phyloP scores from a whole-genome alignment of 2,888 invertebrate species.

The Branchipolynoe longqiensis region DNA sequence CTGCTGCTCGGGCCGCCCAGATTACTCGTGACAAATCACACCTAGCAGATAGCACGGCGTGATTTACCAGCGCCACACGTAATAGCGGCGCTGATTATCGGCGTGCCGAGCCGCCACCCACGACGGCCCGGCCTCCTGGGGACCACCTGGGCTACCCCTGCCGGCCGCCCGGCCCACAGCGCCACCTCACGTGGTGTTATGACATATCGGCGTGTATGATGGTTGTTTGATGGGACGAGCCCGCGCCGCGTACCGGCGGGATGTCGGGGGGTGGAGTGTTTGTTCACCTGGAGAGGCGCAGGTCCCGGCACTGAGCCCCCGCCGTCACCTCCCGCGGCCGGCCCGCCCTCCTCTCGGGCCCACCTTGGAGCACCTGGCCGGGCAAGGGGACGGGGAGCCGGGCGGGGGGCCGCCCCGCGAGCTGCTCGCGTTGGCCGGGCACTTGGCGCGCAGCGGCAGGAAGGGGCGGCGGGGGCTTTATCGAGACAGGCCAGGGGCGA shows the following conservation, averaged over 20 bases:
- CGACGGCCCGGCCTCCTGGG: constrained; percentile 37
- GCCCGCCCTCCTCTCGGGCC: neutral
- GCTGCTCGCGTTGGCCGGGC: neutral
- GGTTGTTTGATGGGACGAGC: constrained; percentile 37
- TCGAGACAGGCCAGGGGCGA: neutral
- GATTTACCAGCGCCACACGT: constrained; percentile 22
- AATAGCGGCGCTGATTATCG: constrained; percentile 29
- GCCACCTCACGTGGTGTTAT: constrained; percentile 27
- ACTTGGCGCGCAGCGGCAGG: neutral
- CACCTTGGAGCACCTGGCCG: constrained; percentile 11
- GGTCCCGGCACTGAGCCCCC: neutral
- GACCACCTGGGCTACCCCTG: no score
- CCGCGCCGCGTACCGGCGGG: constrained; percentile 1
- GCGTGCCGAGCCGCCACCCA: neutral
- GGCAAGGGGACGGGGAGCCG: neutral
- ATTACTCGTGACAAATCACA: constrained; percentile 29
- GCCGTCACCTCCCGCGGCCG: neutral
- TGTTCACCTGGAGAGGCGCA: constrained; percentile 39
- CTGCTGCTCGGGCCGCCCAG: no score
- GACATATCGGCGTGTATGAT: constrained; percentile 50
- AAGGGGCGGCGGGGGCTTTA: neutral
- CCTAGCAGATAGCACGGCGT: constrained; percentile 6
- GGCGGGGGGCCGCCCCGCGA: neutral
- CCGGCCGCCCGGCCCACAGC: no score
- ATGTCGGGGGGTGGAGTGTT: neutral